Percentiles rank a stretch among this genome's conserved stretches.
phyloP scores from a whole-genome alignment of 2,888 invertebrate species.

The Hyposoter dolosus region DNA sequence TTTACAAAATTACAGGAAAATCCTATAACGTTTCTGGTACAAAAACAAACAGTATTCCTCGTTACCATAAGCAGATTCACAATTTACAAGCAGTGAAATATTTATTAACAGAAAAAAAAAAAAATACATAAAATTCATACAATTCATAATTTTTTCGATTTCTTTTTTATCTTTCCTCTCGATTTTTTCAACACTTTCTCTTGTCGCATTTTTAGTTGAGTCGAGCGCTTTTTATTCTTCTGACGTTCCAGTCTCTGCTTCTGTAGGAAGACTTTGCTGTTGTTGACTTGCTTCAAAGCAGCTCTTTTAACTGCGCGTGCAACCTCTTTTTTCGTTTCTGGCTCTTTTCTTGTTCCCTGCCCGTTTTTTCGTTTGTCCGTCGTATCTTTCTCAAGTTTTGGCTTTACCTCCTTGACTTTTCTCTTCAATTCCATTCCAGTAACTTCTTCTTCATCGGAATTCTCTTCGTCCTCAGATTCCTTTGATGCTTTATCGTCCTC shows the following conservation, averaged over 20 bases:
- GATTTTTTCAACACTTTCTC: constrained; percentile 84
- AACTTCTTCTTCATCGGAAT: constrained; percentile 82
- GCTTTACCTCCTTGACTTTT: constrained; percentile 66
- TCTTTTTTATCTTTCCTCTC: constrained; percentile 84
- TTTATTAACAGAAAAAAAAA: constrained; percentile 35
- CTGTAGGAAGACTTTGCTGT: constrained; percentile 91
- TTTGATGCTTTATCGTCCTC: constrained; percentile 71
- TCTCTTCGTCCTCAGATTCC: constrained; percentile 74
- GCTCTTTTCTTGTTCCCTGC: constrained; percentile 70
- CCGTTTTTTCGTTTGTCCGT: constrained; percentile 71
- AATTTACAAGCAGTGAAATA: constrained; percentile 13
- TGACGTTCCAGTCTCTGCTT: constrained; percentile 90
- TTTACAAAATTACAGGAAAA: not conserved
- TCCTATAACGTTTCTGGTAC: constrained; percentile 1
- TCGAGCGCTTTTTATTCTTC: constrained; percentile 75
- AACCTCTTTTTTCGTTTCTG: constrained; percentile 88
- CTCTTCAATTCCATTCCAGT: constrained; percentile 86
- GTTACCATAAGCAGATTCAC: constrained; percentile 25
- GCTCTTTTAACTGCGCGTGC: constrained; percentile 90
- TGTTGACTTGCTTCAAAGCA: constrained; percentile 90
- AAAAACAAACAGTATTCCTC: constrained; percentile 45
- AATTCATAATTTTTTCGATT: constrained; percentile 83
- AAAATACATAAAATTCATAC: constrained; percentile 67
- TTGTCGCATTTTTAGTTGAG: constrained; percentile 63
- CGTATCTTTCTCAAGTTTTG: constrained; percentile 14